Base-by-base conservation (phyloP, 2,797 vertebrate species). In the Lates japonicus region DNA sequence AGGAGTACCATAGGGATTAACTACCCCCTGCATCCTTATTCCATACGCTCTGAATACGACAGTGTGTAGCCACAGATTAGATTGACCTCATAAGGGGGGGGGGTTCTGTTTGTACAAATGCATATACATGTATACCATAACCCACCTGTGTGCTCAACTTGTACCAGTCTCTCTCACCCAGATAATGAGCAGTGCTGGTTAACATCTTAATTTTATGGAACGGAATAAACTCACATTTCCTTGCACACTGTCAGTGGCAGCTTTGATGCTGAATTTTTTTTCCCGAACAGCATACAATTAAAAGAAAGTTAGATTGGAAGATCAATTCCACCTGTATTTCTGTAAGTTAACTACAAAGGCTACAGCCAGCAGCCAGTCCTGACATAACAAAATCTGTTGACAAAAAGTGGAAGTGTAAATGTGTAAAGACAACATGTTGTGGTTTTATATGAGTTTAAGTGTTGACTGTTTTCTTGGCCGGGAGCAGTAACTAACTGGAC, bases 1-100 rank as follows among this genome's bases (percentile, higher is more conserved):
- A 52, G 76, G 64, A 48, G 48, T 22, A 78, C 77, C 69, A 79
- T 83, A 75, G 89, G 87, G 91, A 93, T 91, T 87, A 91, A 71
- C 78, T 33, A 29, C 54, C 70, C 54, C 73, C 72, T 87, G 85
- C 76, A 75, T 88, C 66, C 83, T 78, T 70, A 76, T 81, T 88
- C 83, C 80, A 67, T 75, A 86, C 80, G 86, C 75, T 81, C 63
- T 72, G 67, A 61, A 83, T 70, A 74, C 14, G 33, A 70, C 65
- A 60, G 55, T 35, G 25, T 20, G 29, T 57, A 37, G 46, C 57
- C 33, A 37, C 76, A 82, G 70, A 90, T 90, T 63, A 68, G 57
- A 75, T 16, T 81, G 78, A 89, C 81, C 78, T 84, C 46, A 12
- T 61, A 68, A 37, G 59, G 58, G 11, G 66, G 46, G 70, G 51